Conservation (phyloP, 1,140 invertebrate species). For the Battus philenor region DNA sequence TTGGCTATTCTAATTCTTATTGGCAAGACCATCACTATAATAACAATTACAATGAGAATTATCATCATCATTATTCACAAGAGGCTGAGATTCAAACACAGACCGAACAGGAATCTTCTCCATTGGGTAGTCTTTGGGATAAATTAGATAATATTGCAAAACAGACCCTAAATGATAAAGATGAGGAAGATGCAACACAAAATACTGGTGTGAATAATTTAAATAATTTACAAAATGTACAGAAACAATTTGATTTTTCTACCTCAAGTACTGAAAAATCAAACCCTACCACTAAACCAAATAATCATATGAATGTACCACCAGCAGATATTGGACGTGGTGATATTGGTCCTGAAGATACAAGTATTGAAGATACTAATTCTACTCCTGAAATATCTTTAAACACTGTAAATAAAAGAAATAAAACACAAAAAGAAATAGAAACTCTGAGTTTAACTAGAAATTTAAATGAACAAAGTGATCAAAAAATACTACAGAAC, state of each 20-base stretch:
- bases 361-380: conserved; percentile 5
- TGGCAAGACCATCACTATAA: background rate
- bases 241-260: conserved; percentile 22
- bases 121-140: conserved; percentile 22
- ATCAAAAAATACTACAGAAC: no score
- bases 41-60: background rate
- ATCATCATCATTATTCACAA: background rate
- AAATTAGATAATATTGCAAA: conserved; percentile 21
- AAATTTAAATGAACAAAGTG: conserved; percentile 6
- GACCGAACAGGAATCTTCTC: conserved; percentile 5
- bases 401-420: conserved; percentile 5
- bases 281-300: no score
- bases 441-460: conserved; percentile 23
- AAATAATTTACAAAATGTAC: conserved; percentile 14
- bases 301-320: background rate
- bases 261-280: no score
- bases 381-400: conserved; percentile 4
- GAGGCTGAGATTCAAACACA: conserved; percentile 1
- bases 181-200: conserved; percentile 1
- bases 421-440: conserved; percentile 31
- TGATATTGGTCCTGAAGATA: conserved; percentile 37
- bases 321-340: conserved; percentile 29
- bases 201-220: background rate
- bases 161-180: conserved; percentile 2
- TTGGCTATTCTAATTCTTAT: background rate